A percentile compares a stretch with the other conserved stretches of the same genome.
Conservation (phyloP, 1,140 invertebrate genomes). For the Dolichoris vasculosae region DNA sequence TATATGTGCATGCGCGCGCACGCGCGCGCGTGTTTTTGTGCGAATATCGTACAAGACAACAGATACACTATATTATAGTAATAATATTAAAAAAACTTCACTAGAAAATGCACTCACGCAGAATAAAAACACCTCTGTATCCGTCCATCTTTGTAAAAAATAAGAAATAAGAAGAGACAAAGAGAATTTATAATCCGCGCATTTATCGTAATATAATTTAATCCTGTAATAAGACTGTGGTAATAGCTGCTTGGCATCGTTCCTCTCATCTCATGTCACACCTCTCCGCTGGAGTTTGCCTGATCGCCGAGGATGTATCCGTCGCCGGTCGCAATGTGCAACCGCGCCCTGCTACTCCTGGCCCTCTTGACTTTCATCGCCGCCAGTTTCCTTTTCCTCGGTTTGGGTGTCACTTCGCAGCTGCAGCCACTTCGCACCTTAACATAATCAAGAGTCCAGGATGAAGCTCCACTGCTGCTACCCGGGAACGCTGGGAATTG, state of each 20-base stretch:
- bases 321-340: background rate
- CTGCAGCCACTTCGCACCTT: constrained; percentile 87
- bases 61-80: constrained; percentile 14
- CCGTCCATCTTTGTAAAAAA: background rate
- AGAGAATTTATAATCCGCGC: constrained; percentile 25
- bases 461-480: constrained; percentile 65
- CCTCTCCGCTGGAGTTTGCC: constrained; percentile 50
- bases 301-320: constrained; percentile 51
- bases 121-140: constrained; percentile 8
- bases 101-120: constrained; percentile 50
- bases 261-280: constrained; percentile 34
- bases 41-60: constrained; percentile 4
- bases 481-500: constrained; percentile 74
- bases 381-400: constrained; percentile 67
- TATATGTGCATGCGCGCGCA: background rate
- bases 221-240: constrained; percentile 35
- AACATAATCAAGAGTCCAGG: constrained; percentile 88
- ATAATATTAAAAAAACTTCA: constrained; percentile 45
- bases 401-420: constrained; percentile 80
- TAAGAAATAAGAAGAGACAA: background rate
- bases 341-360: constrained; percentile 59
- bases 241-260: constrained; percentile 40
- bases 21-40: background rate
- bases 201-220: constrained; percentile 26
- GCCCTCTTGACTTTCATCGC: constrained; percentile 62